Evolutionary conservation across 1,140 invertebrate species (phyloP), one percentile per base, ranked within the genome.

Genomic region (Thaumetopoea pityocampa): DNA sequence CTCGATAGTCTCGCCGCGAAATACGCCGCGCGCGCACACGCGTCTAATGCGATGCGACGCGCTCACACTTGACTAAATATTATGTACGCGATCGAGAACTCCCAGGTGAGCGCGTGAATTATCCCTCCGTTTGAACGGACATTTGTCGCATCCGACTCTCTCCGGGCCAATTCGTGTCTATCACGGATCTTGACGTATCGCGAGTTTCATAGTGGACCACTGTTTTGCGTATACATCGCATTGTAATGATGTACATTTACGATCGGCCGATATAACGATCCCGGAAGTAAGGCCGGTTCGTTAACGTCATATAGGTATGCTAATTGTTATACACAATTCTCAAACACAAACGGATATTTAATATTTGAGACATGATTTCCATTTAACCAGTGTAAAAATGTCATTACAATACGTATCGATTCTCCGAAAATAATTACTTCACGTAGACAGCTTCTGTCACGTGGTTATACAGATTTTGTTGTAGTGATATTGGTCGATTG

Each of bases 61-160:
- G 52, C 59, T 37, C 53, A 59, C 59, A 46, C 56, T 49, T 69
- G 36, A 57, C 51, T 52, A 43, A 45, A 40, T 77, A 77, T 77
- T 74, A 82, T 82, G 78, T 82, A 63, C 73, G 73, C 76, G 62
- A 72, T 77, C 55, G 78, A 82, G 64, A 77, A 76, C 69, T 66
- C 65, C 56, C 78, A 83, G 78, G 78, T 83, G 73, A 80, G 76
- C 66, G 68, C 67, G 65, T 53, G 30, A 45, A 28, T 32, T 33
- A 40, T 51, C 55, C 46, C 49, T 41, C 45, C 33, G 34, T 27
- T 47, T 40, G n/a, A n/a, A n/a, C n/a, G 23, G 19, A 45, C 15
- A 38, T 15, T 12, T 44, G 38, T 41, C 38, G 36, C 36, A 37
- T 11, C 16, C 17, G 20, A n/a, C 20, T 12, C 23, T 20, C 34